phyloP scores from a whole-genome alignment of 1,140 invertebrate genomes.

The Cyclina sinensis region DNA sequence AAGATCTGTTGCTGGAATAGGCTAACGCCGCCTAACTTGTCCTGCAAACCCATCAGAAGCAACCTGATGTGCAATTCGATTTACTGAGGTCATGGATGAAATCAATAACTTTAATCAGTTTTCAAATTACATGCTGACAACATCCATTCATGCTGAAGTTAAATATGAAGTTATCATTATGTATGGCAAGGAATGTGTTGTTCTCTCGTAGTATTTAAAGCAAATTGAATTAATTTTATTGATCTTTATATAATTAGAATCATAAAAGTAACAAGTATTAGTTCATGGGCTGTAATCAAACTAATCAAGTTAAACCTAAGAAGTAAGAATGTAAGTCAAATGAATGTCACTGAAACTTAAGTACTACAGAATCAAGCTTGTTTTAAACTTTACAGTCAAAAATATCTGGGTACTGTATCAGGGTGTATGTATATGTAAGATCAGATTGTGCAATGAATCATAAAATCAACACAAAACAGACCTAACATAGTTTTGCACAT shows the following conservation, averaged over 20 bases:
- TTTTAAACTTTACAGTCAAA: too few relatives aligned
- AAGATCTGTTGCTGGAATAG: neutral
- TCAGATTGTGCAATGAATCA: neutral
- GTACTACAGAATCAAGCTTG: neutral
- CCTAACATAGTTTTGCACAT: neutral
- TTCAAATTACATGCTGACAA: neutral
- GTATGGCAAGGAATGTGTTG: neutral
- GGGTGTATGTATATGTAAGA: neutral
- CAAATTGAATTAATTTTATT: neutral
- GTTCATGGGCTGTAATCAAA: neutral
- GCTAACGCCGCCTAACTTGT: neutral
- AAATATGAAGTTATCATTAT: neutral
- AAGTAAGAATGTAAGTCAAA: too few relatives aligned
- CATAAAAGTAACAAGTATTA: neutral
- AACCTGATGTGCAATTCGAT: neutral
- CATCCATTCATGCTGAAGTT: constrained; percentile 20
- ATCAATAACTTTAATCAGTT: neutral
- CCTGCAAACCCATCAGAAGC: neutral
- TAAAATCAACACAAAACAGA: neutral
- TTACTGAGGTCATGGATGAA: neutral
- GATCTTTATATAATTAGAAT: neutral
- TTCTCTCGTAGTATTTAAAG: neutral
- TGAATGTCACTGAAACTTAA: neutral
- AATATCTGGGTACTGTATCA: neutral
- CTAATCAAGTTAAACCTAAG: neutral